Evolutionary conservation across 2,113 vertebrate genomes (phyloP).

Genomic region (Polypterus bichir): DNA sequence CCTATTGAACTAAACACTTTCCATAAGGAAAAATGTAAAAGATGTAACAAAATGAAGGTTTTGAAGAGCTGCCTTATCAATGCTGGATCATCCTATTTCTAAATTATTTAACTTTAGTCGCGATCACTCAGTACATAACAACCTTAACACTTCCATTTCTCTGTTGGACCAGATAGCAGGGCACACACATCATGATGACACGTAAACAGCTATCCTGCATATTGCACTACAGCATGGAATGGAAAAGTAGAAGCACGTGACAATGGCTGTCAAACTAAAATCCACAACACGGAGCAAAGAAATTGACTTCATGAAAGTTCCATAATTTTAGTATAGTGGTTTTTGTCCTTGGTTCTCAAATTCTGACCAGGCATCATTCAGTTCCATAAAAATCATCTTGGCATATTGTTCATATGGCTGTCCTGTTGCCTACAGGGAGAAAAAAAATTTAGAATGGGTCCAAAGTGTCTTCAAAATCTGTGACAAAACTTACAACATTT

Average conservation of each 20-base stretch:
- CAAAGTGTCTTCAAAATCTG: no score
- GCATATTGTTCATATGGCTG: conserved; percentile 98
- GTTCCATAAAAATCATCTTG: conserved; percentile 99
- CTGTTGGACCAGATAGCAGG: conserved; percentile 26
- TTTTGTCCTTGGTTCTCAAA: conserved; percentile 99
- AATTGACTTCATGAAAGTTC: conserved; percentile 12
- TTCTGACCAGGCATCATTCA: conserved; percentile 98
- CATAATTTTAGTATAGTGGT: conserved; percentile 69
- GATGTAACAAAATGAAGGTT: no score
- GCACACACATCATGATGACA: conserved; percentile 20
- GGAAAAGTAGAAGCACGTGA: conserved; percentile 29
- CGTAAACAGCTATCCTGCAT: conserved; percentile 29
- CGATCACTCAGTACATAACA: neutral
- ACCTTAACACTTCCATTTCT: conserved; percentile 11
- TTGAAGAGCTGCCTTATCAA: neutral
- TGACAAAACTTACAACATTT: no score
- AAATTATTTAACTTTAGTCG: neutral
- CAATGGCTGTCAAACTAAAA: conserved; percentile 39
- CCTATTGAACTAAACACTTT: no score
- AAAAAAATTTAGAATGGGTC: conserved; percentile 18
- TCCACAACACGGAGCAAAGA: conserved; percentile 39
- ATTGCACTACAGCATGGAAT: conserved; percentile 44
- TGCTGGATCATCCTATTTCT: neutral
- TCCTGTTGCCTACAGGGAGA: conserved; percentile 72
- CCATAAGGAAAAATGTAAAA: no score